Base-by-base conservation (phyloP, 2,888 invertebrate species). In the Monochamus alternatus region DNA sequence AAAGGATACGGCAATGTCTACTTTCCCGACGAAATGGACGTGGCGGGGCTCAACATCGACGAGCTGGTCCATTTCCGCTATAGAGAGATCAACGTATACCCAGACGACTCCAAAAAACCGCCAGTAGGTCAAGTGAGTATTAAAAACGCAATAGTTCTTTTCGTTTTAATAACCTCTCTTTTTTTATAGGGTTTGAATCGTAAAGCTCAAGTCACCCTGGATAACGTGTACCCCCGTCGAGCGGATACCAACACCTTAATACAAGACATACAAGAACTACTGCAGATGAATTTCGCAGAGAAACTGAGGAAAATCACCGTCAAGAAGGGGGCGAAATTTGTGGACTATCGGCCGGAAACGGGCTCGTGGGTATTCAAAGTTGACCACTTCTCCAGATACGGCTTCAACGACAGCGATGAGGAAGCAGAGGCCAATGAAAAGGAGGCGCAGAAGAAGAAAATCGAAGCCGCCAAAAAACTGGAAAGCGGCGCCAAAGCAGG, bases 341-440 rank as follows among this genome's bases (percentile, higher is more conserved):
- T 98, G 5, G 98, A 99, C 87, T 99, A 98, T 89, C 92, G 97
- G 0, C 96, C 98, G 0, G 96, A 96, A 87, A 97, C 97, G 2
- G 99, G 99, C 32, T 97, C 98, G 72, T 99, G 99, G 98, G 98
- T 98, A 68, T 99, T 99, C 89, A 93, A 95, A 88, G 96, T 97
- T 63, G 95, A 96, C 74, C 98, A 98, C 89, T 98, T 98, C 89
- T 97, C 98, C 14, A 98, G 97, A 86, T 98, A 98, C 87, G 97
- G 96, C 0, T 87, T 86, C 67, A 94, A 93, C 9, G 98, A 98
- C 81, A 96, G 96, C 0, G 97, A 97, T 78, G 98, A 98, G 75
- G 96, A 96, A 3, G 71, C 72, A 5, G 83, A 82, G 7, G 79
- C 80, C 64, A 78, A 77, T 62, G 63, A 38, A 2, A 68, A 68